These are phyloP conservation scores for Orthosia gothica DNA, from an alignment of 2,888 invertebrate genomes.

Conservation along the genomic window DNA sequence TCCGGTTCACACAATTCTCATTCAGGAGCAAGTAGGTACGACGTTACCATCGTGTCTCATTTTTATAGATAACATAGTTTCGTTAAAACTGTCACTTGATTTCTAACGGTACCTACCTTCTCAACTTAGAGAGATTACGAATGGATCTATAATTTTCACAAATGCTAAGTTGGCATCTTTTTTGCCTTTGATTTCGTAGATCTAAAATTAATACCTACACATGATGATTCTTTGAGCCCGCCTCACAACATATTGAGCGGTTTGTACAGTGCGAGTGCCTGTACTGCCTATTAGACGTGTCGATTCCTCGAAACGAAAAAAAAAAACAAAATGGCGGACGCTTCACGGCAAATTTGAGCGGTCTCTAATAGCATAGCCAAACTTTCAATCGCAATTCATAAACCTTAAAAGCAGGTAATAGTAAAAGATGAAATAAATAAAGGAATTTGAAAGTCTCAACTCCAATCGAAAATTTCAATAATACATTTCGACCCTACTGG, in stretches of 20 bases:
- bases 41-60: constrained; percentile 55
- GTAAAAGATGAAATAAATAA: constrained; percentile 1
- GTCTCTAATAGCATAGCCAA: constrained; percentile 32
- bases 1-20: constrained; percentile 58
- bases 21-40: constrained; percentile 45
- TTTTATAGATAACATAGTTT: constrained; percentile 66
- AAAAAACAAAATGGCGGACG: constrained; percentile 64
- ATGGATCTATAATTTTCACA: background rate
- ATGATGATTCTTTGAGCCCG: background rate
- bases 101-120: constrained; percentile 59
- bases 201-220: background rate
- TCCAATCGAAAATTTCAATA: background rate
- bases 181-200: background rate
- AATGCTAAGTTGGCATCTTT: background rate
- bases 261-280: background rate
- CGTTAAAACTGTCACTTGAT: constrained; percentile 63
- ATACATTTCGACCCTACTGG: background rate
- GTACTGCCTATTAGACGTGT: constrained; percentile 20
- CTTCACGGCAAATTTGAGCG: constrained; percentile 55
- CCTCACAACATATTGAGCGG: background rate
- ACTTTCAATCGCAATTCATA: constrained; percentile 29
- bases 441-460: constrained; percentile 21
- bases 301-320: constrained; percentile 35
- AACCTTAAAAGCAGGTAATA: constrained; percentile 2
- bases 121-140: constrained; percentile 11